Conservation (phyloP, 1,140 invertebrate genomes). For the Pseudachorutes palmiensis region DNA sequence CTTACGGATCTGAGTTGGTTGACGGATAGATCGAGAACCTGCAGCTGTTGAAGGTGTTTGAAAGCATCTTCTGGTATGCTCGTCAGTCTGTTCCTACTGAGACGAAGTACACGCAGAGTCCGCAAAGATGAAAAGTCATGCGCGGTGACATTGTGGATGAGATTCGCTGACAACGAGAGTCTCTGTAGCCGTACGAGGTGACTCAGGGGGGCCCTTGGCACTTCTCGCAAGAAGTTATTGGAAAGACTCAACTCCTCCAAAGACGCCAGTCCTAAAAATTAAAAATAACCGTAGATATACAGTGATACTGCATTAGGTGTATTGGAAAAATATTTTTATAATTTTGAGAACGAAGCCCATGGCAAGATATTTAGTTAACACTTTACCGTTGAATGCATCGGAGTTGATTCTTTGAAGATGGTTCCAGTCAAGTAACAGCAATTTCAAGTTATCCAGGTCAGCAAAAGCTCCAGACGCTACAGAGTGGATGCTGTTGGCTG, state of each 20-base stretch:
- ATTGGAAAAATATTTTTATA: not conserved
- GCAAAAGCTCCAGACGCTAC: constrained; percentile 66
- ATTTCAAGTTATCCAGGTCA: constrained; percentile 55
- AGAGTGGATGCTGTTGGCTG: constrained; percentile 60
- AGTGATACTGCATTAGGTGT: not conserved
- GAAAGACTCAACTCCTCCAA: constrained; percentile 71
- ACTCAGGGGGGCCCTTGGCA: constrained; percentile 67
- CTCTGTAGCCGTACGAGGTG: constrained; percentile 57
- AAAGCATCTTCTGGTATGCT: constrained; percentile 72
- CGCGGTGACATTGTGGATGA: constrained; percentile 65
- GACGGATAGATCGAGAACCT: constrained; percentile 68
- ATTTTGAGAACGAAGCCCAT: not conserved
- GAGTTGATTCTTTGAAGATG: constrained; percentile 66
- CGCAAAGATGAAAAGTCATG: constrained; percentile 56
- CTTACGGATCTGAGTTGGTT: constrained; percentile 76
- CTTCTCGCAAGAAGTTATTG: constrained; percentile 70
- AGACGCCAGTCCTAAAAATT: constrained; percentile 52
- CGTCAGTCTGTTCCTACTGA: constrained; percentile 73
- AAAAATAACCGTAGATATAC: too few relatives aligned
- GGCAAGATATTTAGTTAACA: not conserved
- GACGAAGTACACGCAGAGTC: constrained; percentile 63
- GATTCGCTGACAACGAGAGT: constrained; percentile 71
- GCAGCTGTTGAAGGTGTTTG: constrained; percentile 57
- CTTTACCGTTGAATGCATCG: constrained; percentile 58
- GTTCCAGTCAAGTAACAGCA: constrained; percentile 65